Conservation (phyloP, 2,888 invertebrate species). For the Biston stratarius region DNA sequence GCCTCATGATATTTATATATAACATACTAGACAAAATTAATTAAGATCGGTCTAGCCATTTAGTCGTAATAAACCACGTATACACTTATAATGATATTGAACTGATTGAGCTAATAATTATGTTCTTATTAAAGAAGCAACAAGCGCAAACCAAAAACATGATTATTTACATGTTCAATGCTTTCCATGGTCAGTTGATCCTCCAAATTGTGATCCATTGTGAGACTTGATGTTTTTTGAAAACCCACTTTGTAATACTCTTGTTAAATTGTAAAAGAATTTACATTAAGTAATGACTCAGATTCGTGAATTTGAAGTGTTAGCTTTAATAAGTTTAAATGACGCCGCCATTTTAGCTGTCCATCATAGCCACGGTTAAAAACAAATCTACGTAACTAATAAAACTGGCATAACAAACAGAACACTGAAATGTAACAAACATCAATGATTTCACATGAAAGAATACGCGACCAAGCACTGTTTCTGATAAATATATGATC, state of each 20-base stretch:
- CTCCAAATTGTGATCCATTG: slow-evolving; percentile 77
- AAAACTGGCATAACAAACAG: slow-evolving; percentile 14
- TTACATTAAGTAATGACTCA: slow-evolving; percentile 3
- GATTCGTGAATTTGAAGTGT: slow-evolving; percentile 18
- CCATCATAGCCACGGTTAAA: slow-evolving; percentile 79
- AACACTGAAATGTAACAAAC: not conserved
- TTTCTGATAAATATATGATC: slow-evolving; percentile 26
- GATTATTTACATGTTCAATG: slow-evolving; percentile 73
- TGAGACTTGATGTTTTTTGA: slow-evolving; percentile 41
- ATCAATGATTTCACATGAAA: slow-evolving; percentile 21
- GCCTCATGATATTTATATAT: too few relatives aligned
- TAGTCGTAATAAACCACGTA: too few relatives aligned
- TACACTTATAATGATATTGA: too few relatives aligned
- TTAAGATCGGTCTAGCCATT: too few relatives aligned
- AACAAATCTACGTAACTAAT: slow-evolving; percentile 68
- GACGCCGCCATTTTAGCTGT: slow-evolving; percentile 84
- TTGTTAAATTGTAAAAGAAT: not conserved
- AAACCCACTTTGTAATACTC: not conserved
- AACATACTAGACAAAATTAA: too few relatives aligned
- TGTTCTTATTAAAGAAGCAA: too few relatives aligned
- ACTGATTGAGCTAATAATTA: too few relatives aligned
- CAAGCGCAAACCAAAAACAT: not conserved
- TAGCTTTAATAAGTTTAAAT: slow-evolving; percentile 68
- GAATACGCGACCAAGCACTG: slow-evolving; percentile 4
- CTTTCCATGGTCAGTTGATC: slow-evolving; percentile 75